Percentiles rank a stretch among this genome's conserved stretches.
phyloP scores from a whole-genome alignment of 1,140 invertebrate species.

The Drosophila parabipectinata region DNA sequence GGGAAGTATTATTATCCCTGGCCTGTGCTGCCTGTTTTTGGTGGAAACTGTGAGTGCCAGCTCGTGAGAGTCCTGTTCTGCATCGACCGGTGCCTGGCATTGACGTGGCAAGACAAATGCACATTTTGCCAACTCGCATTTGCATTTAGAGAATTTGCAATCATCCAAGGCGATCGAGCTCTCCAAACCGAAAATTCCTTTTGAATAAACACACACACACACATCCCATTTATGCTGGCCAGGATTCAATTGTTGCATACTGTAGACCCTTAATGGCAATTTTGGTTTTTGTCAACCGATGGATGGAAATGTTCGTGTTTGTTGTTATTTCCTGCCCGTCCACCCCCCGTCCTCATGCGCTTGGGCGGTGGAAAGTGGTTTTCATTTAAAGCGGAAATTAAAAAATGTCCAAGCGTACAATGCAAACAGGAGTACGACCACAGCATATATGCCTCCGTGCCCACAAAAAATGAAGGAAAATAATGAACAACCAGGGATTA shows the following conservation, averaged over 20 bases:
- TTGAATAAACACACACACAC: not conserved
- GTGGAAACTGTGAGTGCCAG: constrained; percentile 1
- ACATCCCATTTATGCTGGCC: not conserved
- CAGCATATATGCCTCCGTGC: constrained; percentile 1
- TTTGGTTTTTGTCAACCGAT: constrained; percentile 31
- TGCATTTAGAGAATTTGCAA: constrained; percentile 52
- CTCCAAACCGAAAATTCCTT: not conserved
- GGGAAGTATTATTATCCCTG: too few species aligned
- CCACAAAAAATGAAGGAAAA: constrained; percentile 22
- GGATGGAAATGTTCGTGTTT: constrained; percentile 8
- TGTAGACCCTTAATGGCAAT: constrained; percentile 45
- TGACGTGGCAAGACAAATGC: constrained; percentile 73
- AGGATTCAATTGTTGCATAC: constrained; percentile 40
- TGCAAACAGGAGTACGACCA: constrained; percentile 31
- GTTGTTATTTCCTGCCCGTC: constrained; percentile 1
- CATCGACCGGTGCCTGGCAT: constrained; percentile 33
- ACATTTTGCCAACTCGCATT: constrained; percentile 68
- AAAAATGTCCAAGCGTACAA: constrained; percentile 67
- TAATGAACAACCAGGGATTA: constrained; percentile 59
- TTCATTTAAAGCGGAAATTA: constrained; percentile 81
- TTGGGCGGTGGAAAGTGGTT: constrained; percentile 53
- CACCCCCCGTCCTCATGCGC: not conserved
- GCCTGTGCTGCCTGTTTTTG: not conserved
- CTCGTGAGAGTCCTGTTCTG: not conserved
- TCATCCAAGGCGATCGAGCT: constrained; percentile 15